A percentile compares a stretch with the other conserved stretches of the same genome.
These are phyloP conservation scores for Labeo calbasu DNA, from an alignment of 2,797 vertebrate genomes.

Conservation along the genomic window DNA sequence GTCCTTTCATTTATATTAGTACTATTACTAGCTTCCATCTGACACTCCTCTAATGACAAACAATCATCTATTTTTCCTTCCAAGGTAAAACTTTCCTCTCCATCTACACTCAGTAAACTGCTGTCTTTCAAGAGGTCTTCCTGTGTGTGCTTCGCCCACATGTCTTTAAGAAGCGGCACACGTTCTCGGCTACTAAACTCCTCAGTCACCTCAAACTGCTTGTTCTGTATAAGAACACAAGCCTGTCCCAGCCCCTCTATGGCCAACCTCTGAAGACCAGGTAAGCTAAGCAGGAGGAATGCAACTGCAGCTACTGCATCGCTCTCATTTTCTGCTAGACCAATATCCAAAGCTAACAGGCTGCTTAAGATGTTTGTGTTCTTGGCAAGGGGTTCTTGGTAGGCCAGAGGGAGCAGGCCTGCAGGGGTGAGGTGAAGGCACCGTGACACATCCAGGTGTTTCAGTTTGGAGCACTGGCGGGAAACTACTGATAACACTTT, in stretches of 20 bases:
- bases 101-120: background rate
- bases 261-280: constrained; percentile 73
- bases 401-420: constrained; percentile 73
- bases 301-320: constrained; percentile 60
- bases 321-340: constrained; percentile 50
- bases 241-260: constrained; percentile 69
- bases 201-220: constrained; percentile 46
- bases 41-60: constrained; percentile 46
- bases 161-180: constrained; percentile 72
- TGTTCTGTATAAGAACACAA: constrained; percentile 68
- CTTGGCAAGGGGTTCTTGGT: constrained; percentile 11
- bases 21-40: constrained; percentile 8
- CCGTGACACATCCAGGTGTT: constrained; percentile 79
- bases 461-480: constrained; percentile 72
- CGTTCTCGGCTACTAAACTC: constrained; percentile 63
- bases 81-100: constrained; percentile 19
- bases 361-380: constrained; percentile 63
- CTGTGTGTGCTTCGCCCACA: constrained; percentile 59
- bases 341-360: constrained; percentile 77
- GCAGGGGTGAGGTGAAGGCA: constrained; percentile 77
- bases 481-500: constrained; percentile 73
- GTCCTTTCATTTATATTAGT: background rate
- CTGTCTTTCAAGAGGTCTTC: constrained; percentile 29
- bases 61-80: constrained; percentile 25
- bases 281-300: constrained; percentile 81